Percentiles rank a stretch among this genome's conserved stretches.
phyloP scores from a whole-genome alignment of 1,140 invertebrate species.

The Trinorchestia longiramus region DNA sequence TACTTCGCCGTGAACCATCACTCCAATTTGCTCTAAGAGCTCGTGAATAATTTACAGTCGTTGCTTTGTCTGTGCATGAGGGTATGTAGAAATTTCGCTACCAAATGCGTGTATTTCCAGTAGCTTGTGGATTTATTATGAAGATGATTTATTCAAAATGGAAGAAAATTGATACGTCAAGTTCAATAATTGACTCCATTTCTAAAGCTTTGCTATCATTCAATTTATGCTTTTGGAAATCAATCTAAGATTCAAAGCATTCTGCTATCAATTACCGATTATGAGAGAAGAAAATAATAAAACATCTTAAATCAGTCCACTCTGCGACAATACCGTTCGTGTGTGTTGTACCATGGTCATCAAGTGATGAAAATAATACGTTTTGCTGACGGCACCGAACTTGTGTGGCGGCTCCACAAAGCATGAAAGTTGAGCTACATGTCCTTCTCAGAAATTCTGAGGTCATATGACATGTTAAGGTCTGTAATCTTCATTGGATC shows the following conservation, averaged over 20 bases:
- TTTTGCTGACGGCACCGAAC: background rate
- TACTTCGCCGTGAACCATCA: too few species aligned
- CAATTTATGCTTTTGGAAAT: background rate
- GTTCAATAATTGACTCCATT: background rate
- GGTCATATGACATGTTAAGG: background rate
- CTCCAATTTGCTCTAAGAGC: background rate
- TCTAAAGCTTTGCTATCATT: background rate
- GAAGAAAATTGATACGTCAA: background rate
- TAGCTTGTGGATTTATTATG: background rate
- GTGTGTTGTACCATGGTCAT: background rate
- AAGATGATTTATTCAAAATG: background rate
- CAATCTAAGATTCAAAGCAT: background rate
- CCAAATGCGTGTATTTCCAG: background rate
- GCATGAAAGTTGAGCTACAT: too few species aligned
- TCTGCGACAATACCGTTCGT: background rate
- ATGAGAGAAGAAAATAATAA: background rate
- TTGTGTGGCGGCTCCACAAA: too few species aligned
- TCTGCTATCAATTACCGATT: background rate
- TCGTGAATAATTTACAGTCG: background rate
- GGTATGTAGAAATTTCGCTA: background rate
- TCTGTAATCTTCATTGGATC: background rate
- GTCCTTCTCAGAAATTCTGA: background rate
- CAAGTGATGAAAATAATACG: background rate
- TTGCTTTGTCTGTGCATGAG: background rate
- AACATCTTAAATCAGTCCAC: background rate